Conservation (phyloP, 2,888 invertebrate species). For the Anthoptus insignis region DNA sequence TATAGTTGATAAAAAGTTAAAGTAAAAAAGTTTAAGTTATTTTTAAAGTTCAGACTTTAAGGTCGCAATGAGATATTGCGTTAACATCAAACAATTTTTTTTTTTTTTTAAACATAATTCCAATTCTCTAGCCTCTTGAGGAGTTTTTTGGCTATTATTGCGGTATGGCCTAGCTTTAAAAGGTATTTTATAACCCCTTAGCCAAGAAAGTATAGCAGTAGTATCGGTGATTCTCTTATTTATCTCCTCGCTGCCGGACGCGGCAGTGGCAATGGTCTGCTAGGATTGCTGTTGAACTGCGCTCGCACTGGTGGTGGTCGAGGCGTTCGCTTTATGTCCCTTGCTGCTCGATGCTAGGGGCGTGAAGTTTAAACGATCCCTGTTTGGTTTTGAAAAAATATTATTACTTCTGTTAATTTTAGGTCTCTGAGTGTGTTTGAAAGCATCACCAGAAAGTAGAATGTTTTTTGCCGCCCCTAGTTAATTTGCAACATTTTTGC, state of each 20-base stretch:
- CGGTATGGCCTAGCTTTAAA: neutral
- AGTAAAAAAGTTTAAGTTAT: too few relatives aligned
- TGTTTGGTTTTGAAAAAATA: neutral
- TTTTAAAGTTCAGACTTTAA: neutral
- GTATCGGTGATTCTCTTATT: constrained; percentile 1
- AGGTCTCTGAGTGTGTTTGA: neutral
- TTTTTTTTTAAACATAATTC: neutral
- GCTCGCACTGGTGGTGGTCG: neutral
- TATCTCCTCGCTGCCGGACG: too few relatives aligned
- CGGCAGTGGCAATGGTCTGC: too few relatives aligned
- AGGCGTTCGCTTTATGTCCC: neutral
- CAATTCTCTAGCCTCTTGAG: neutral
- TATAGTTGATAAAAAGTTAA: constrained; percentile 33
- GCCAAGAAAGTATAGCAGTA: neutral
- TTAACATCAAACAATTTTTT: constrained; percentile 22
- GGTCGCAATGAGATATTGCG: constrained; percentile 24
- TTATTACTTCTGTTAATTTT: neutral
- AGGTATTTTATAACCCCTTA: constrained; percentile 11
- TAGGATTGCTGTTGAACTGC: neutral
- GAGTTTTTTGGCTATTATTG: neutral
- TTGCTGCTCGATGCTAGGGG: neutral
- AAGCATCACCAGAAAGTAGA: neutral
- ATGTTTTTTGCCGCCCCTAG: constrained; percentile 11
- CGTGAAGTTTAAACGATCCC: constrained; percentile 8
- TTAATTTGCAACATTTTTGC: constrained; percentile 11